Base-by-base conservation (phyloP, 2,888 invertebrate species). In the Synanthedon formicaeformis region DNA sequence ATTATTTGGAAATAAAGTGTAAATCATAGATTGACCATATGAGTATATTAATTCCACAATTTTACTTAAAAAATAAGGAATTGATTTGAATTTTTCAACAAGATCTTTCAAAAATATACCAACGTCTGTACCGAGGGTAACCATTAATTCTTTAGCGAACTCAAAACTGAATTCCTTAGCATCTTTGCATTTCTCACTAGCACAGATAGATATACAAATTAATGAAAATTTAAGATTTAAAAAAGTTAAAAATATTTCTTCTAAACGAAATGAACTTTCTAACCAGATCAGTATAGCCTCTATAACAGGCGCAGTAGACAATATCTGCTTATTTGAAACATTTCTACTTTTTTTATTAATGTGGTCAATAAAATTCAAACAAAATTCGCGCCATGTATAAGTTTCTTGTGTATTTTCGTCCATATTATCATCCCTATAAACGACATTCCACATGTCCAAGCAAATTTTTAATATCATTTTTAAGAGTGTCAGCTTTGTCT, bases 201-300 rank as follows among this genome's bases (percentile, higher is more conserved):
- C 53, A 8, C 57, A 52, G 12, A 61, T 51, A 4, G 59, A 54
- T 53, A 61, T 62, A 52, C 64, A 60, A 5, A 52, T 53, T 13
- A 62, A 54, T 11, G 59, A 54, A 5, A 73, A 48, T 34, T 57
- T 53, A 48, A 74, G 56, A 11, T 62, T 55, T 75, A 71, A 75
- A n/a, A 63, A 14, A n/a, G 52, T 40, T 6, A 62, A 55, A 54
- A 73, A 74, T 14, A 62, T 61, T 50, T 67, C 61, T 41, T 65
- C 53, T 8, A 60, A 40, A 4, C 58, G 55, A 41, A 67, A 57
- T 16, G 49, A 50, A 12, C 56, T 59, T 41, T 54, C 54, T 13
- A 71, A 54, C 14, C 52, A 54, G 41, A 57, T 48, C 10, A 69
- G 41, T 41, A 74, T 54, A 10, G 48, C 52, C 41, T 65, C 62